These are phyloP conservation scores for Drosophila trapezifrons DNA, from an alignment of 1,140 invertebrate species.

Conservation along the genomic window DNA sequence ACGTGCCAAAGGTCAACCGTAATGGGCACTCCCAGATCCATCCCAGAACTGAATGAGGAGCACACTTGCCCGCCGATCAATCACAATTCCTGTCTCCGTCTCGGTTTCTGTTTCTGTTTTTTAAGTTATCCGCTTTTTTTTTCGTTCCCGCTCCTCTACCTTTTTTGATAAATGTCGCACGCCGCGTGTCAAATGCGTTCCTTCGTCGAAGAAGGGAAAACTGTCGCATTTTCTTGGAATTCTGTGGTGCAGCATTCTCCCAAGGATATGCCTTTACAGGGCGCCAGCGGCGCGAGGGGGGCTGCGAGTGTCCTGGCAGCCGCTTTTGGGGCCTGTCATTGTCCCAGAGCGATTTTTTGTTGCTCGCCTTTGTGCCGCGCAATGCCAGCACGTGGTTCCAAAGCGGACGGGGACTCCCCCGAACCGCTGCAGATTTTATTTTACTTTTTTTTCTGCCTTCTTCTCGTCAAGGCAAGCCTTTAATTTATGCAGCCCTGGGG, in stretches of 20 bases:
- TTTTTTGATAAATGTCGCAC: slow-evolving; percentile 81
- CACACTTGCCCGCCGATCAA: slow-evolving; percentile 74
- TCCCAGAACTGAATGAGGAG: slow-evolving; percentile 22
- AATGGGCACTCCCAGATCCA: slow-evolving; percentile 32
- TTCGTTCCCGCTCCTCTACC: slow-evolving; percentile 13
- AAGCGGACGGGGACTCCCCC: slow-evolving; percentile 8
- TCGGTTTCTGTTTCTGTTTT: slow-evolving; percentile 44
- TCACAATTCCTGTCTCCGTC: slow-evolving; percentile 66
- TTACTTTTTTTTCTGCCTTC: slow-evolving; percentile 28
- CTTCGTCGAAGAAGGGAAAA: slow-evolving; percentile 42
- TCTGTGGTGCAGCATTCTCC: slow-evolving; percentile 60
- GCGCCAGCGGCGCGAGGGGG: neutral
- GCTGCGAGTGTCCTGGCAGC: slow-evolving; percentile 60
- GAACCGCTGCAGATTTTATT: slow-evolving; percentile 43
- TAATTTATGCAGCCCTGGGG: slow-evolving; percentile 82
- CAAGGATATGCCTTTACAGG: slow-evolving; percentile 74
- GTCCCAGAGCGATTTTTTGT: slow-evolving; percentile 80
- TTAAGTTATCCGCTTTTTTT: slow-evolving; percentile 36
- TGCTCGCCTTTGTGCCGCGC: slow-evolving; percentile 42
- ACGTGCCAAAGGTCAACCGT: slow-evolving; percentile 48
- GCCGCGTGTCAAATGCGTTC: slow-evolving; percentile 67
- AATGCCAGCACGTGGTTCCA: slow-evolving; percentile 40
- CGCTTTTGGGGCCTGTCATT: slow-evolving; percentile 58
- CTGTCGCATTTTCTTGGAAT: slow-evolving; percentile 73
- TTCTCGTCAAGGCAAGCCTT: slow-evolving; percentile 63